Evolutionary conservation across 1,140 invertebrate genomes (phyloP).

Genomic region (Teleopsis dalmanni): DNA sequence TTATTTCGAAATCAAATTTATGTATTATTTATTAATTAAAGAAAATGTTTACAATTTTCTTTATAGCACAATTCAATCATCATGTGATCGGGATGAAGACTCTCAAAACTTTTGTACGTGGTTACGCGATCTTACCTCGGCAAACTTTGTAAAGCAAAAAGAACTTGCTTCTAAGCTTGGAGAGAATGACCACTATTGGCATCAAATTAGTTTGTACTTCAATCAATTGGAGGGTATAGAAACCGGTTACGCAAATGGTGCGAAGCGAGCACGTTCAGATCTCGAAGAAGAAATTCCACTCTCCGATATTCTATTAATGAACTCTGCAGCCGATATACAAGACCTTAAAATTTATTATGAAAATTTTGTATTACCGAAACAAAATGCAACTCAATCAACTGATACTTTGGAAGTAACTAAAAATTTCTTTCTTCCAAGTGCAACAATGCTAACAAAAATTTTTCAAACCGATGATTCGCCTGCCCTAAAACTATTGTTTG

Average conservation of each 20-base stretch:
- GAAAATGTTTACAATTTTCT: neutral
- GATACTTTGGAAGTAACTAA: constrained; percentile 14
- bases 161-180: constrained; percentile 59
- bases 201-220: constrained; percentile 63
- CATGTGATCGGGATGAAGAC: constrained; percentile 58
- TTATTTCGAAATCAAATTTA: neutral
- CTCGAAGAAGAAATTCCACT: constrained; percentile 50
- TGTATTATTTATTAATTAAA: too few relatives aligned
- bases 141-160: constrained; percentile 60
- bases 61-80: constrained; percentile 54
- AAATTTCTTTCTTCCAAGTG: constrained; percentile 39
- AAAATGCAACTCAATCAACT: neutral
- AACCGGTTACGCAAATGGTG: constrained; percentile 59
- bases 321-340: constrained; percentile 68
- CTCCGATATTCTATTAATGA: constrained; percentile 64
- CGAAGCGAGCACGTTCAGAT: constrained; percentile 54
- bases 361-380: constrained; percentile 26
- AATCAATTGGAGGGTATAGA: constrained; percentile 61
- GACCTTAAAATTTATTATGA: constrained; percentile 50
- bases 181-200: constrained; percentile 52
- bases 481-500: constrained; percentile 36
- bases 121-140: constrained; percentile 28
- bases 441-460: constrained; percentile 35
- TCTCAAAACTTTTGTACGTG: constrained; percentile 36
- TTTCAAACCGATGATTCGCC: constrained; percentile 20